Evolutionary conservation across 2,113 vertebrate species (phyloP).

Genomic region (Neolamprologus caudopunctatus): DNA sequence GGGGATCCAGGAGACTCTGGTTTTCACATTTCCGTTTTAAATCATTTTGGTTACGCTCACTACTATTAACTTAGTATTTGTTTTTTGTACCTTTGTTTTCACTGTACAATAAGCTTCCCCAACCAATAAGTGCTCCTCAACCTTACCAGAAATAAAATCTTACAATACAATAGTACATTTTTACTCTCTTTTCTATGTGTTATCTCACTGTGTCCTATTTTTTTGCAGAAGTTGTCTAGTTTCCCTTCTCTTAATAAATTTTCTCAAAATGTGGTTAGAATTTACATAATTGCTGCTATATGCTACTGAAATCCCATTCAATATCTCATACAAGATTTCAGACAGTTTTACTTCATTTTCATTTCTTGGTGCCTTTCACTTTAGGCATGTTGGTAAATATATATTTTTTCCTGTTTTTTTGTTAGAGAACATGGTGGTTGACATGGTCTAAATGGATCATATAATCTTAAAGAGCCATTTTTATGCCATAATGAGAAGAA

Average conservation of each 20-base stretch:
- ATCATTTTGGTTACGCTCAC: neutral
- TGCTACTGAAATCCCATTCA: neutral
- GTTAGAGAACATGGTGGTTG: neutral
- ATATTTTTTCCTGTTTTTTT: neutral
- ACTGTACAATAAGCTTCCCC: neutral
- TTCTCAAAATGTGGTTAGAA: neutral
- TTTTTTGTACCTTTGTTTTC: neutral
- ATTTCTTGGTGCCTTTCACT: neutral
- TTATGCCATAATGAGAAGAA: neutral
- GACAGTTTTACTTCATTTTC: neutral
- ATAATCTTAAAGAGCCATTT: neutral
- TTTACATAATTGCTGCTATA: neutral
- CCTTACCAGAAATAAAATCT: neutral
- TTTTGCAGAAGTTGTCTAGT: neutral
- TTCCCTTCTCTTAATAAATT: neutral
- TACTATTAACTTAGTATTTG: neutral
- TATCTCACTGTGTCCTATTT: neutral
- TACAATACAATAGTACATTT: neutral
- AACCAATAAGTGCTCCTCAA: neutral
- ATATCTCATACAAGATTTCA: neutral
- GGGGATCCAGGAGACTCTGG: neutral
- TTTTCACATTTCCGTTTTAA: neutral
- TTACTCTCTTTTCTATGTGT: neutral
- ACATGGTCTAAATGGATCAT: neutral
- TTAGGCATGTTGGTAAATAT: neutral